Evolutionary conservation across 37 sponge, comb jelly and placozoan species (phyloP).

Genomic region (Chondrilla cf. caribensis): DNA sequence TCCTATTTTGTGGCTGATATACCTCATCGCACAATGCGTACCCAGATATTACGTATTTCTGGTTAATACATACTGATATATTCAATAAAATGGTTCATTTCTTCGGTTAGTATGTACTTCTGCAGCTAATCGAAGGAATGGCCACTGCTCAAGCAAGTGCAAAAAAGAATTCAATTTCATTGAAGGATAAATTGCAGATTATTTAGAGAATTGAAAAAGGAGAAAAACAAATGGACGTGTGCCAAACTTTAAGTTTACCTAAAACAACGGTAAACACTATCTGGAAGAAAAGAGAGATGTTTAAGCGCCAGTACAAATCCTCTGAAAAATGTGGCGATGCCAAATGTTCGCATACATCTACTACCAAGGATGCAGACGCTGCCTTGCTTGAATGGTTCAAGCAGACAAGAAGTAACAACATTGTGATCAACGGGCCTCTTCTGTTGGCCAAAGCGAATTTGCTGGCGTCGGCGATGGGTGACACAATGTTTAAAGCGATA

Average conservation of each 20-base stretch:
- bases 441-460: constrained; percentile 7
- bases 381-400: constrained; percentile 13
- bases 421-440: not conserved
- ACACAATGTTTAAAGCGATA: not conserved
- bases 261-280: no score
- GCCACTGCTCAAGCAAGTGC: no score
- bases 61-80: not conserved
- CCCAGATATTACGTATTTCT: not conserved
- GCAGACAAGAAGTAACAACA: not conserved
- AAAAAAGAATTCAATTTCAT: not conserved
- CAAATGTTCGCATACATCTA: not conserved
- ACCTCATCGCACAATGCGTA: not conserved
- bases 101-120: not conserved
- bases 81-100: not conserved
- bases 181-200: not conserved
- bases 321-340: not conserved
- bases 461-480: not conserved
- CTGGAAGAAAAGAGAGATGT: not conserved
- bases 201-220: not conserved
- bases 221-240: not conserved
- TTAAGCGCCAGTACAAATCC: not conserved
- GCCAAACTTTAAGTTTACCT: no score
- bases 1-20: no score
- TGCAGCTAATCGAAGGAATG: not conserved
- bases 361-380: not conserved